phyloP scores from a whole-genome alignment of 2,888 invertebrate genomes.

The Tryphoninae sp. region DNA sequence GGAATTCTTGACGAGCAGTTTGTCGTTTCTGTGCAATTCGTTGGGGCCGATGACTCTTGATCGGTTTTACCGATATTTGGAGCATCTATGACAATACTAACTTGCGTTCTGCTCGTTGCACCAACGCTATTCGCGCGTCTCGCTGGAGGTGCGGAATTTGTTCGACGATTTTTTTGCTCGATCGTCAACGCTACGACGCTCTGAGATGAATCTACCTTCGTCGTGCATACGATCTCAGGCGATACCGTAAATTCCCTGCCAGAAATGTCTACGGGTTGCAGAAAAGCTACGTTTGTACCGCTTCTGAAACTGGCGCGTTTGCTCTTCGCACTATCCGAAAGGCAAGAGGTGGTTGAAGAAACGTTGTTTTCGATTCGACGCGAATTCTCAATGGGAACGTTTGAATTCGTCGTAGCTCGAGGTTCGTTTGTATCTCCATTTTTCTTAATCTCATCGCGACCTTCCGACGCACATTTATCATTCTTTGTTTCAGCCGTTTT shows the following conservation, averaged over 20 bases:
- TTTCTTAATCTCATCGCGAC: not conserved
- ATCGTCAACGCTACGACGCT: not conserved
- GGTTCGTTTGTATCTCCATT: not conserved
- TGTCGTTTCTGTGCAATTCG: constrained; percentile 12
- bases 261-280: constrained; percentile 66
- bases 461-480: not conserved
- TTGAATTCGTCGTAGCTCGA: not conserved
- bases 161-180: constrained; percentile 65
- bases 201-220: constrained; percentile 31
- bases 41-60: constrained; percentile 12
- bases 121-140: constrained; percentile 64
- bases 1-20: constrained; percentile 31
- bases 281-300: constrained; percentile 74
- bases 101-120: constrained; percentile 67
- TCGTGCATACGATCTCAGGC: constrained; percentile 43
- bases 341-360: constrained; percentile 58
- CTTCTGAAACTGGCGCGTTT: constrained; percentile 75
- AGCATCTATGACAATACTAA: constrained; percentile 75
- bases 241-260: constrained; percentile 14
- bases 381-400: not conserved
- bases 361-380: not conserved
- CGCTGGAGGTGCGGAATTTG: constrained; percentile 76
- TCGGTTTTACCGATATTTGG: constrained; percentile 57
- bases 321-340: constrained; percentile 62
- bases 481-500: constrained; percentile 41